A percentile compares a stretch with the other conserved stretches of the same genome.
These are phyloP conservation scores for Colossoma macropomum DNA, from an alignment of 2,113 vertebrate species.

Conservation along the genomic window DNA sequence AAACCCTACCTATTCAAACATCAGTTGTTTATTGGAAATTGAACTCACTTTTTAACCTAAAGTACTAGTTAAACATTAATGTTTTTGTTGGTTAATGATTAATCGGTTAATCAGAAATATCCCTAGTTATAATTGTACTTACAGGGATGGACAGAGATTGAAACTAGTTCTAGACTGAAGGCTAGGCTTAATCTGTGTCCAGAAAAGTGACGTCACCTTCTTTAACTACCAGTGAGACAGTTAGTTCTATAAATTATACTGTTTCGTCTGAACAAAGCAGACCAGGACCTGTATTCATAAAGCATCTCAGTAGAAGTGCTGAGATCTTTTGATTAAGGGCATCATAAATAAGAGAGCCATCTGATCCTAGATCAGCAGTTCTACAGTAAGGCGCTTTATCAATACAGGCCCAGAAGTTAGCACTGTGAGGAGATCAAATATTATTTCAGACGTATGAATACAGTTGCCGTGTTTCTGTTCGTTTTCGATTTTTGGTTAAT, in stretches of 20 bases:
- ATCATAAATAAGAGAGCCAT: background rate
- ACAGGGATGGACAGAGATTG: background rate
- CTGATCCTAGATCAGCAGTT: background rate
- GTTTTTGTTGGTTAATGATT: too few relatives aligned
- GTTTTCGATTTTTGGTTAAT: too few relatives aligned
- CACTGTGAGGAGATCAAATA: slow-evolving; percentile 44
- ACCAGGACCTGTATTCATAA: background rate
- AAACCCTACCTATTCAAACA: too few relatives aligned
- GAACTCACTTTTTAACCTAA: too few relatives aligned
- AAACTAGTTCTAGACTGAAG: background rate
- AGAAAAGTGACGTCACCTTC: background rate
- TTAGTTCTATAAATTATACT: background rate
- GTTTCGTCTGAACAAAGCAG: slow-evolving; percentile 8
- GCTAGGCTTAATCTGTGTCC: slow-evolving; percentile 13
- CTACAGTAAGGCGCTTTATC: background rate
- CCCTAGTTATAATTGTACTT: background rate
- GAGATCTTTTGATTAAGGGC: too few relatives aligned
- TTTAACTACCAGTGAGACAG: background rate
- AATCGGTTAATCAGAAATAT: too few relatives aligned
- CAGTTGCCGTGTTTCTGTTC: background rate
- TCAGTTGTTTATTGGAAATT: too few relatives aligned
- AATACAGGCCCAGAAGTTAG: slow-evolving; percentile 20
- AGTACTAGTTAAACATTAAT: too few relatives aligned
- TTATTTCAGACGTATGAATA: background rate
- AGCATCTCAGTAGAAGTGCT: too few relatives aligned